Conservation (phyloP, 2,888 invertebrate species). For the Tenthredo notha region DNA sequence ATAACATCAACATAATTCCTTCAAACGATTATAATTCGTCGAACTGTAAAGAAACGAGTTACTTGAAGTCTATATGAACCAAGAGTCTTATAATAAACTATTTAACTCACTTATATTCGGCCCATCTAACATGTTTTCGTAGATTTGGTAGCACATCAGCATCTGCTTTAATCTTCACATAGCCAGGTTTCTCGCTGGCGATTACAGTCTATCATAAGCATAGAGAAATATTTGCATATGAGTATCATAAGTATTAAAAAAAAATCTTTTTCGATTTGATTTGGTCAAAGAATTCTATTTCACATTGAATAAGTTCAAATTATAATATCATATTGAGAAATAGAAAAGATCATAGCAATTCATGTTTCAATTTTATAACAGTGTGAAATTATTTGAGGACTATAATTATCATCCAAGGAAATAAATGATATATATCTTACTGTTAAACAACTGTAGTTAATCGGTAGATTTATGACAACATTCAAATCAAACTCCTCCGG, state of each 20-base stretch:
- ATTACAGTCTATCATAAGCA: neutral
- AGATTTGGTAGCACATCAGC: constrained; percentile 36
- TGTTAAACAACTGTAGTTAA: constrained; percentile 75
- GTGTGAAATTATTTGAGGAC: neutral
- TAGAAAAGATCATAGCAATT: neutral
- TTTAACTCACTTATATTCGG: constrained; percentile 57
- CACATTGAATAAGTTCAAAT: neutral
- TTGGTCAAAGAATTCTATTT: neutral
- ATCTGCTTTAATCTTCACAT: constrained; percentile 60
- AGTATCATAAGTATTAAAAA: neutral
- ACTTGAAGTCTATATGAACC: neutral
- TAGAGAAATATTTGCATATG: constrained; percentile 37
- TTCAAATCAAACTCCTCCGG: constrained; percentile 84
- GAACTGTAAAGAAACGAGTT: constrained; percentile 27
- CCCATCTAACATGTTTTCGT: constrained; percentile 57
- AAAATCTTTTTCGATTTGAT: neutral
- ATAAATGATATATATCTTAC: constrained; percentile 60
- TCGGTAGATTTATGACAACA: constrained; percentile 80
- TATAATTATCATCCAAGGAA: neutral
- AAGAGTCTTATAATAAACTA: neutral
- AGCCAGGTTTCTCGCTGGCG: constrained; percentile 59
- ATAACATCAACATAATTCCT: no score
- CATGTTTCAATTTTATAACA: neutral
- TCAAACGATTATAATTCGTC: neutral
- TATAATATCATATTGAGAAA: neutral